A percentile compares a stretch with the other conserved stretches of the same genome.
phyloP scores from a whole-genome alignment of 2,113 vertebrate species.

The Gymnocephalus cernua region DNA sequence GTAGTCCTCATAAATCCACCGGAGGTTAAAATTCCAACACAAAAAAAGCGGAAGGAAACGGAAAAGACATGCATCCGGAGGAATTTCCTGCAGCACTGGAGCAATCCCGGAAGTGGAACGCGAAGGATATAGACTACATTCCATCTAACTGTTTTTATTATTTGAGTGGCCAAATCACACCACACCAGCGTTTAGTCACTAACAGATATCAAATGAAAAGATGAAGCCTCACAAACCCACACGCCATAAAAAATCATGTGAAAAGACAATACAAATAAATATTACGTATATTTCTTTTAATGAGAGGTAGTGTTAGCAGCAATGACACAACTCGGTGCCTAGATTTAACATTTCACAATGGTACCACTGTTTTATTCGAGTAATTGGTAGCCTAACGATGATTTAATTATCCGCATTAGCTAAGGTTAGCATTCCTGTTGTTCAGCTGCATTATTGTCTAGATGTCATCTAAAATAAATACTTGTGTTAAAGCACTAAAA shows the following conservation, averaged over 20 bases:
- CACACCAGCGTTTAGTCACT: slow-evolving; percentile 25
- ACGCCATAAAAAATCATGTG: not conserved
- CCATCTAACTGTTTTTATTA: slow-evolving; percentile 42
- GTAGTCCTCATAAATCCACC: too few species aligned
- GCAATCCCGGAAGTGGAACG: too few species aligned
- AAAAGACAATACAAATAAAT: slow-evolving; percentile 23
- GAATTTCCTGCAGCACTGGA: too few species aligned
- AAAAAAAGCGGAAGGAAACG: too few species aligned
- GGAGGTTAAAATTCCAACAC: too few species aligned
- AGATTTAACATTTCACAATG: slow-evolving; percentile 34
- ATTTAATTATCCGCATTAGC: not conserved
- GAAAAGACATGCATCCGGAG: too few species aligned
- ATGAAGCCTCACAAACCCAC: slow-evolving; percentile 37
- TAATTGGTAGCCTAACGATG: slow-evolving; percentile 21
- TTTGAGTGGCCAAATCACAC: slow-evolving; percentile 40
- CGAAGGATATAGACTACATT: too few species aligned
- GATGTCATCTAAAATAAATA: not conserved
- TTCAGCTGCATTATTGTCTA: not conserved
- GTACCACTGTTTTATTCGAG: not conserved
- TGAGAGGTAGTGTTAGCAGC: slow-evolving; percentile 66
- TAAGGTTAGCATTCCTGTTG: not conserved
- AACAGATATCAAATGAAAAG: slow-evolving; percentile 27
- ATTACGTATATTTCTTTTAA: not conserved
- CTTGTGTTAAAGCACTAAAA: slow-evolving; percentile 6
- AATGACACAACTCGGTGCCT: slow-evolving; percentile 35